Conservation (phyloP, 2,888 invertebrate species). For the Dryococelus australis region DNA sequence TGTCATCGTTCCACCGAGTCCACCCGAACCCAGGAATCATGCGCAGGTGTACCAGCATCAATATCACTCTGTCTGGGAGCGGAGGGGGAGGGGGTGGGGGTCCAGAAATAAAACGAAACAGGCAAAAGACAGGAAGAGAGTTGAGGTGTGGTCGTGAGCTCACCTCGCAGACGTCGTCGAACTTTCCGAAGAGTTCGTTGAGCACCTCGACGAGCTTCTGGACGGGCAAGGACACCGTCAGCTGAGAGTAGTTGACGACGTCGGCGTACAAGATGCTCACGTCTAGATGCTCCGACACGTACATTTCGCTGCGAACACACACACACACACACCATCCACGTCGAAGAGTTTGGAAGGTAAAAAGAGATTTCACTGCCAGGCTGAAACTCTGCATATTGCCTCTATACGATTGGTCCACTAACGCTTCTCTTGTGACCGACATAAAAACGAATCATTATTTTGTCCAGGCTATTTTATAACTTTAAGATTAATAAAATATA, state of each 20-base stretch:
- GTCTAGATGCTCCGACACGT: constrained; percentile 86
- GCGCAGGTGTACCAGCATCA: no score
- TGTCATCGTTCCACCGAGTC: no score
- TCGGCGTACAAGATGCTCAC: constrained; percentile 93
- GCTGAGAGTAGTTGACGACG: constrained; percentile 90
- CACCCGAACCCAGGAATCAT: no score
- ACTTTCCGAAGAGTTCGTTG: constrained; percentile 89
- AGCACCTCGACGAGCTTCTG: constrained; percentile 84
- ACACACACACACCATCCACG: not conserved
- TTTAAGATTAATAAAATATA: no score
- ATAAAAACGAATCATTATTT: no score
- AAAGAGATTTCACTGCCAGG: no score
- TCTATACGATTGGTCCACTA: not conserved
- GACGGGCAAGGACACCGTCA: constrained; percentile 83
- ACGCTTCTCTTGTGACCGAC: no score
- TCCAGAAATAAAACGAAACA: no score
- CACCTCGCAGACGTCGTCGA: constrained; percentile 90
- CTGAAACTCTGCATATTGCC: not conserved
- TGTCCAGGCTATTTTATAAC: no score
- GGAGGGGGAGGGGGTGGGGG: no score
- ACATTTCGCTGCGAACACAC: constrained; percentile 73
- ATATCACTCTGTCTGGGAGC: no score
- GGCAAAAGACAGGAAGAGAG: no score
- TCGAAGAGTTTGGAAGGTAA: not conserved
- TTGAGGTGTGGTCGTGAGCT: not conserved